phyloP scores from a whole-genome alignment of 23 tunicate species.

The Ciona savignyi region DNA sequence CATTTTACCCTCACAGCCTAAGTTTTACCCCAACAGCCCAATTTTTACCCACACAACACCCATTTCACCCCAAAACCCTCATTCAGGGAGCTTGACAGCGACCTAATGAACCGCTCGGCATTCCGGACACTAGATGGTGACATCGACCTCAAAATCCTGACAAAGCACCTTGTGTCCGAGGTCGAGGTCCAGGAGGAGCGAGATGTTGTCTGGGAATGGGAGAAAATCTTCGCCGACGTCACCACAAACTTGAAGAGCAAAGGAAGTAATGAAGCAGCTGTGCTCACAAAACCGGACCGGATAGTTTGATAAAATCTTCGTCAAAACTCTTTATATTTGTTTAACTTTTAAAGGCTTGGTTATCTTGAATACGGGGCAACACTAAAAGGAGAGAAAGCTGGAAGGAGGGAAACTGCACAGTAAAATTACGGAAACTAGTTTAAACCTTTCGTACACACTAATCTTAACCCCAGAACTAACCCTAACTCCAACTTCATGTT shows the following conservation, averaged over 20 bases:
- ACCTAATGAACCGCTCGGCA: conserved; percentile 64
- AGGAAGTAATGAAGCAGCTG: background rate
- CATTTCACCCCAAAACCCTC: too few species aligned
- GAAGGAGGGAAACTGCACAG: too few species aligned
- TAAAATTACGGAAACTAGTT: too few species aligned
- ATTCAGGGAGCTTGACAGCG: conserved; percentile 68
- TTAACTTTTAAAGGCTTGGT: too few species aligned
- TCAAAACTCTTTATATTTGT: background rate
- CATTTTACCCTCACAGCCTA: too few species aligned
- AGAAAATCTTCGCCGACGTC: conserved; percentile 59
- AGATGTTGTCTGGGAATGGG: conserved; percentile 73
- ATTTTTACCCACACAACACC: too few species aligned
- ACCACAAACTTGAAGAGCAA: conserved; percentile 15
- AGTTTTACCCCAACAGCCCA: too few species aligned
- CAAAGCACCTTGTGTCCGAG: conserved; percentile 53
- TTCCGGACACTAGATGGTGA: conserved; percentile 87
- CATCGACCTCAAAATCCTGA: conserved; percentile 62
- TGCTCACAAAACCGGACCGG: background rate
- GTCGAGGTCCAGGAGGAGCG: conserved; percentile 44
- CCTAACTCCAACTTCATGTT: too few species aligned
- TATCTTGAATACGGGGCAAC: too few species aligned
- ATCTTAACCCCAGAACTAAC: too few species aligned
- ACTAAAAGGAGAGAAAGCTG: too few species aligned
- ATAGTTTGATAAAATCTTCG: background rate
- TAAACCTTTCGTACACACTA: too few species aligned